Percentiles rank a stretch among this genome's conserved stretches.
Evolutionary conservation across 2,888 invertebrate genomes (phyloP).

Genomic region (Labia minor): DNA sequence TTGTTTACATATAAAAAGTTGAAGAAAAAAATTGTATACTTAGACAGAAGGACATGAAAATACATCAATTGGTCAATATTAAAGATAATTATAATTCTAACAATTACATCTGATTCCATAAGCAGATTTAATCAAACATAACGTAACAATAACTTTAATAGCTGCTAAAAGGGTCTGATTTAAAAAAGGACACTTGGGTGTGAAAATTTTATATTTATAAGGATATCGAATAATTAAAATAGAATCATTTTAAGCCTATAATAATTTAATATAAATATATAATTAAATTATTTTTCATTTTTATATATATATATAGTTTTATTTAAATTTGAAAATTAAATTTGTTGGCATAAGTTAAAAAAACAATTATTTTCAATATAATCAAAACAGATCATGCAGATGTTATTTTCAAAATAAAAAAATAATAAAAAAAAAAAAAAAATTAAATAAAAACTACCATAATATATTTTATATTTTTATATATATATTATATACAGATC

Average conservation of each 20-base stretch:
- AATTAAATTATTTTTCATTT: background rate
- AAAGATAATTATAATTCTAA: constrained; percentile 15
- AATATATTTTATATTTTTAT: constrained; percentile 16
- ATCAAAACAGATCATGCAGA: background rate
- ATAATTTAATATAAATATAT: background rate
- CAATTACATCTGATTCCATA: background rate
- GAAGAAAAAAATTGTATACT: constrained; percentile 3
- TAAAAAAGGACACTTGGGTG: constrained; percentile 25
- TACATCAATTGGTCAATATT: constrained; percentile 24
- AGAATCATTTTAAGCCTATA: background rate
- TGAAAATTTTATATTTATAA: constrained; percentile 15
- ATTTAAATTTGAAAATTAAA: background rate
- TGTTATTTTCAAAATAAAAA: background rate
- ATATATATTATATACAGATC: no score
- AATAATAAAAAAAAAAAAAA: background rate
- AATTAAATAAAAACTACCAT: background rate
- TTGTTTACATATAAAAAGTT: constrained; percentile 1
- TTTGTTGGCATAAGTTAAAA: no score
- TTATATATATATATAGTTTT: no score
- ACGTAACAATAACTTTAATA: constrained; percentile 18
- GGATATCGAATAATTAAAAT: constrained; percentile 4
- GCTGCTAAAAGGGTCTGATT: constrained; percentile 14
- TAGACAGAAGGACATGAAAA: constrained; percentile 13
- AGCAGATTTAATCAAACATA: constrained; percentile 19
- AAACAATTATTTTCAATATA: background rate